A percentile compares a stretch with the other conserved stretches of the same genome.
These are phyloP conservation scores for Sarotherodon lohbergeri DNA, from an alignment of 2,113 vertebrate genomes.

Conservation along the genomic window DNA sequence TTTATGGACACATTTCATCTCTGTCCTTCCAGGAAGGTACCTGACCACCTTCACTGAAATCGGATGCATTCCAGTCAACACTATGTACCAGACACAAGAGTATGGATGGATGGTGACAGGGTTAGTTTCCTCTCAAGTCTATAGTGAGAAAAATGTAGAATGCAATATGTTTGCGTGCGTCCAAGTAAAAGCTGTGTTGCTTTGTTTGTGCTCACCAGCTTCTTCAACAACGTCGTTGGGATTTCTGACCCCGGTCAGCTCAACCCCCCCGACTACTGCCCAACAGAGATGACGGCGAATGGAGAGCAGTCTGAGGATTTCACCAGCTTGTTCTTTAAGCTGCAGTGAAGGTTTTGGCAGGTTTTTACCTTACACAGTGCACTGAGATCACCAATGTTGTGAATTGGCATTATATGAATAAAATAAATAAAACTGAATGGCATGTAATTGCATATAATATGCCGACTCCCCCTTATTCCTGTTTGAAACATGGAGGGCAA, in stretches of 20 bases:
- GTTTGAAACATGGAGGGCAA: neutral
- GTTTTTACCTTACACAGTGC: neutral
- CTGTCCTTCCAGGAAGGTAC: slow-evolving; percentile 31
- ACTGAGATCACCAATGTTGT: neutral
- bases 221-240: slow-evolving; percentile 61
- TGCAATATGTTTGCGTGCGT: accelerated
- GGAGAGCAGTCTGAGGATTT: slow-evolving; percentile 11
- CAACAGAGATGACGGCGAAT: neutral
- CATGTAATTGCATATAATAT: neutral
- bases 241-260: slow-evolving; percentile 48
- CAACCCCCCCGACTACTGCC: slow-evolving; percentile 57
- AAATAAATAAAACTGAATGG: neutral
- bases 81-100: neutral
- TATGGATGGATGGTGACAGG: slow-evolving; percentile 40
- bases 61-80: slow-evolving; percentile 33
- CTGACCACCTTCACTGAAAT: slow-evolving; percentile 10
- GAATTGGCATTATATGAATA: neutral
- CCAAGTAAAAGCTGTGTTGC: accelerated
- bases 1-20: neutral
- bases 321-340: slow-evolving; percentile 26
- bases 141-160: neutral
- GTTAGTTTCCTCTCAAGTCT: slow-evolving; percentile 23
- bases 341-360: neutral
- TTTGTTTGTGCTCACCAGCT: slow-evolving; percentile 32
- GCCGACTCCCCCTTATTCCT: accelerated